These are phyloP conservation scores for Tolmerus cingulatus DNA, from an alignment of 2,888 invertebrate genomes.

Conservation along the genomic window DNA sequence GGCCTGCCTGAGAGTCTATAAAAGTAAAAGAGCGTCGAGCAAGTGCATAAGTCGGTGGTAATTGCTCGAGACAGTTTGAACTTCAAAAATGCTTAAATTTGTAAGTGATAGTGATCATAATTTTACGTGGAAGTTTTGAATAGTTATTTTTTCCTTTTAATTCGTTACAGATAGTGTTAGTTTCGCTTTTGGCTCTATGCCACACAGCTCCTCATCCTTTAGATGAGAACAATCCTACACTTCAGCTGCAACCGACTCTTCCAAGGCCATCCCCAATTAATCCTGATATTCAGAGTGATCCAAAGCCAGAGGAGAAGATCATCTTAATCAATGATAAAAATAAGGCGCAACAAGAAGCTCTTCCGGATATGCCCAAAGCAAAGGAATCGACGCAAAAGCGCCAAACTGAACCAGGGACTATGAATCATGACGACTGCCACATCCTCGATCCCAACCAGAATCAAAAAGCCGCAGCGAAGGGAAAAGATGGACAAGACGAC, in stretches of 20 bases:
- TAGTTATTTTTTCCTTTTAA: neutral
- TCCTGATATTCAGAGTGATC: slow-evolving; percentile 55
- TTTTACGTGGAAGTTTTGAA: neutral
- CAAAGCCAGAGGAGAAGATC: slow-evolving; percentile 55
- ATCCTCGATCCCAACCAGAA: neutral
- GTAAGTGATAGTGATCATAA: neutral
- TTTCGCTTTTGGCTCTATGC: neutral
- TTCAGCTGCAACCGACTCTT: neutral
- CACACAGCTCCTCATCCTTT: neutral
- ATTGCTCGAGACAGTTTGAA: neutral
- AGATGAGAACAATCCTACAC: neutral
- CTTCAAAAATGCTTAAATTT: neutral
- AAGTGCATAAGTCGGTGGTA: neutral
- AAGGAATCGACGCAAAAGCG: neutral
- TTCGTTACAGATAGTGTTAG: neutral
- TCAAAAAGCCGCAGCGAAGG: neutral
- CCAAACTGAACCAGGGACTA: neutral
- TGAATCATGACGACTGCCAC: neutral
- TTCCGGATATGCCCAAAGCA: neutral
- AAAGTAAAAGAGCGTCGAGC: neutral
- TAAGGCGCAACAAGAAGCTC: neutral
- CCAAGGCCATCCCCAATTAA: slow-evolving; percentile 56
- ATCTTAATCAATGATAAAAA: slow-evolving; percentile 50
- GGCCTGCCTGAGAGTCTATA: neutral
- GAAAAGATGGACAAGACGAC: neutral